A percentile compares a stretch with the other conserved stretches of the same genome.
phyloP scores from a whole-genome alignment of 2,797 vertebrate genomes.

The Pyrocephalus nanus region DNA sequence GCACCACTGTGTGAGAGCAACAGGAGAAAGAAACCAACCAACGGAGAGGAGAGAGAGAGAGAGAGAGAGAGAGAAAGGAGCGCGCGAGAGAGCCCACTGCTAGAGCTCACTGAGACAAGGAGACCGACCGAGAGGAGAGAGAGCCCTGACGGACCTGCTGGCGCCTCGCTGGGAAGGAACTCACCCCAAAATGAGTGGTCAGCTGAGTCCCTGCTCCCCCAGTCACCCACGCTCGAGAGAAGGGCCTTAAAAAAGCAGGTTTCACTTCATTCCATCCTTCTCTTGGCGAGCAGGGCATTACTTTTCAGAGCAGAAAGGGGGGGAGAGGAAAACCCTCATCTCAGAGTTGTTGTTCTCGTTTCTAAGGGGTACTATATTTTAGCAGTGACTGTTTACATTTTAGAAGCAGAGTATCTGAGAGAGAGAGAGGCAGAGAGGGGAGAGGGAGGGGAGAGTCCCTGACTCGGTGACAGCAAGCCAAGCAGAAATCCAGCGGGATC shows the following conservation, averaged over 20 bases:
- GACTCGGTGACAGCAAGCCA: constrained; percentile 38
- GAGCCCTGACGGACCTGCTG: constrained; percentile 79
- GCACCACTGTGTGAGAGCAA: constrained; percentile 98
- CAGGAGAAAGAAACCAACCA: constrained; percentile 91
- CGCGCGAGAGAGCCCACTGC: constrained; percentile 79
- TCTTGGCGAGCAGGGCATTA: no score
- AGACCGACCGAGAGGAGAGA: constrained; percentile 81
- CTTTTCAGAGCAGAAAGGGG: no score
- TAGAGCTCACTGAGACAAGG: constrained; percentile 78
- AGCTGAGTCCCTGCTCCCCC: constrained; percentile 71
- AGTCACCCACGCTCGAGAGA: constrained; percentile 66
- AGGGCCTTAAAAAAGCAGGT: constrained; percentile 58
- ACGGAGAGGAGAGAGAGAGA: constrained; percentile 81
- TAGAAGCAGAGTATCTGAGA: no score
- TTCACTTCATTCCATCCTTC: no score
- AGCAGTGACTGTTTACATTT: no score
- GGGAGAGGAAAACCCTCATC: no score
- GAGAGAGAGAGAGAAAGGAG: constrained; percentile 62
- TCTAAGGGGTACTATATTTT: no score
- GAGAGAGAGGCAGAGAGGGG: neutral
- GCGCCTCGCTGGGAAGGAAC: constrained; percentile 79
- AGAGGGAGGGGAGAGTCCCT: constrained; percentile 27
- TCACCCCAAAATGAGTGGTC: constrained; percentile 70
- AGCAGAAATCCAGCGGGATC: neutral
- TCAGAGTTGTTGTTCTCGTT: no score